A percentile compares a stretch with the other conserved stretches of the same genome.
Conservation (phyloP, 2,113 vertebrate genomes). For the Pachypanchax playfairii region DNA sequence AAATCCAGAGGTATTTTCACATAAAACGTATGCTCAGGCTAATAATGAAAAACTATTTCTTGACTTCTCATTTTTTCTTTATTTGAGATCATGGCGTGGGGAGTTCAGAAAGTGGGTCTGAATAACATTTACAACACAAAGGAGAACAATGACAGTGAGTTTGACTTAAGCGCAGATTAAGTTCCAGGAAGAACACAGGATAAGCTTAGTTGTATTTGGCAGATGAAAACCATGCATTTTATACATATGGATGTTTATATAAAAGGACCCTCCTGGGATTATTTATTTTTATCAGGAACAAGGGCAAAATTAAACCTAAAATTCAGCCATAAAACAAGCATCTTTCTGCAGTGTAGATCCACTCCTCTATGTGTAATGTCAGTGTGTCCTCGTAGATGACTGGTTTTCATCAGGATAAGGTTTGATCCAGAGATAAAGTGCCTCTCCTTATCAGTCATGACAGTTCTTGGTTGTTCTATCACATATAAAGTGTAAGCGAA, state of each 20-base stretch:
- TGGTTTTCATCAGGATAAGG: slow-evolving; percentile 61
- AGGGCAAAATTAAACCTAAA: slow-evolving; percentile 28
- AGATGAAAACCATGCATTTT: slow-evolving; percentile 2
- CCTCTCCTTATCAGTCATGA: slow-evolving; percentile 61
- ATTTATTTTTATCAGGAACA: slow-evolving; percentile 43
- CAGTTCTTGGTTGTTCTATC: slow-evolving; percentile 58
- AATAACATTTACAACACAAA: slow-evolving; percentile 1
- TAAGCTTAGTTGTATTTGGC: not conserved
- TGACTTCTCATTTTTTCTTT: slow-evolving; percentile 35
- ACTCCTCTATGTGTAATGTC: slow-evolving; percentile 49
- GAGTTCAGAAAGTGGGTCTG: not conserved
- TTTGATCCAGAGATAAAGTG: slow-evolving; percentile 66
- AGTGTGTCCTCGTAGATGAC: slow-evolving; percentile 48
- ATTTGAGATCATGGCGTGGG: slow-evolving; percentile 13
- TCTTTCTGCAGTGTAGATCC: slow-evolving; percentile 21
- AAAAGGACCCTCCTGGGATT: slow-evolving; percentile 33
- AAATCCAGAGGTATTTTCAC: no score
- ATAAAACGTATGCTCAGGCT: no score
- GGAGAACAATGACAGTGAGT: not conserved
- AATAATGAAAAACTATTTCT: slow-evolving; percentile 5
- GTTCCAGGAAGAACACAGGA: not conserved
- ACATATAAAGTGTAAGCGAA: slow-evolving; percentile 36
- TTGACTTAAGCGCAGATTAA: slow-evolving; percentile 1
- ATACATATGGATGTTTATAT: slow-evolving; percentile 39
- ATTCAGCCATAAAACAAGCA: slow-evolving; percentile 31